Base-by-base conservation (phyloP, 2,888 invertebrate species). In the Dynastes tityus region DNA sequence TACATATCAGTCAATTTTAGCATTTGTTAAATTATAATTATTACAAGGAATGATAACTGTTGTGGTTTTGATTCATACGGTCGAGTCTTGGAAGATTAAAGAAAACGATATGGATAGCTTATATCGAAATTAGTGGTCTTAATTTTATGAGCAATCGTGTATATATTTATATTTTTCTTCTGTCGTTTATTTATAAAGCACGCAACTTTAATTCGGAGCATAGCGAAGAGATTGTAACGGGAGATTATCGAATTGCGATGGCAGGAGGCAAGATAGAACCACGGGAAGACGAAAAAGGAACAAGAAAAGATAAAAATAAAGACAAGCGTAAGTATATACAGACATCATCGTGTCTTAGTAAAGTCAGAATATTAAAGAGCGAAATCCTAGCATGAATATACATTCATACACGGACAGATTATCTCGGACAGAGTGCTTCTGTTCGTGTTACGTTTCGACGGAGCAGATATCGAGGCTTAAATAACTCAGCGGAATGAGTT, bases 141-240 rank as follows among this genome's bases (percentile, higher is more conserved):
- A 22, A 22, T 22, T 22, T 22, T 22, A 22, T 22, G 22, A 22
- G 22, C 22, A 22, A 22, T 22, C 22, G 22, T 22, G 22, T 22
- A 22, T 22, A 22, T 22, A 22, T 22, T 22, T 22, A 22, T 22
- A 22, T 5, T 55, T 76, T 68, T 68, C 77, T 68, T 77, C 77
- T 67, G 68, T 68, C 77, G 77, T 67, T 58, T 51, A 68, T 68
- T 68, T 67, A 77, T 77, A 68, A 77, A 77, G 77, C 61, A 77
- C 68, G 58, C 68, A 77, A 77, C 55, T 68, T 68, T 77, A 77
- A 77, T 77, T 77, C 68, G 55, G 77, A 58, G 45, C 49, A 45
- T 45, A 45, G 8, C 63, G 51, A 22, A 68, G 68, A 51, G 68
- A 68, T 68, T 51, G 68, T 68, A 68, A 68, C 68, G 51, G 53